Percentiles rank a stretch among this genome's conserved stretches.
phyloP scores from a whole-genome alignment of 2,888 invertebrate species.

The Cacoxenus indagator region DNA sequence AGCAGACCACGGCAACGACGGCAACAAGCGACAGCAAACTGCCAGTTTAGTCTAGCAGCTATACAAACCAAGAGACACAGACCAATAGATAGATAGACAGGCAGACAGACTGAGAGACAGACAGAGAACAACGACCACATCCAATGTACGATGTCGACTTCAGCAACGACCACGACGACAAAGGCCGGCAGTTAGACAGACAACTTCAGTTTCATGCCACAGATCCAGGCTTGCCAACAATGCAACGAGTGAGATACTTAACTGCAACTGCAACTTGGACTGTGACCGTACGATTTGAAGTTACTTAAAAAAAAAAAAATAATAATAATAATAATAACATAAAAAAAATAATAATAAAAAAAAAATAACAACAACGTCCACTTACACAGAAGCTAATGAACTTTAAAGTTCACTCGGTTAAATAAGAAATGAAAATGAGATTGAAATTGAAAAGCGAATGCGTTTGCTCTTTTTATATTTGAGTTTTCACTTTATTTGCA shows the following conservation, averaged over 20 bases:
- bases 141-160: no score
- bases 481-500: background rate
- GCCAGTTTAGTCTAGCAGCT: slow-evolving; percentile 2
- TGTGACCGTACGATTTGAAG: no score
- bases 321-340: no score
- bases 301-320: no score
- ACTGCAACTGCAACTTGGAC: background rate
- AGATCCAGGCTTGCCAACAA: background rate
- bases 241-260: background rate
- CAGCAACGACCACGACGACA: no score
- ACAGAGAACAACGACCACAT: background rate
- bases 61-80: background rate
- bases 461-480: no score
- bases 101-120: background rate
- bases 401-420: slow-evolving; percentile 21
- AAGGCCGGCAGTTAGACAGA: no score
- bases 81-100: background rate
- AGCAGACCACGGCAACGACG: background rate
- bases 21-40: background rate
- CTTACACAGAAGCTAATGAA: slow-evolving; percentile 20
- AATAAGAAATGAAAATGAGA: slow-evolving; percentile 20
- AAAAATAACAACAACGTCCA: no score
- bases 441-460: slow-evolving; percentile 12
- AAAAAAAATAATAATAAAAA: no score
- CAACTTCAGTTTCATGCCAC: background rate